Base-by-base conservation (phyloP, 2,797 vertebrate genomes). In the Synaphobranchus kaupii region DNA sequence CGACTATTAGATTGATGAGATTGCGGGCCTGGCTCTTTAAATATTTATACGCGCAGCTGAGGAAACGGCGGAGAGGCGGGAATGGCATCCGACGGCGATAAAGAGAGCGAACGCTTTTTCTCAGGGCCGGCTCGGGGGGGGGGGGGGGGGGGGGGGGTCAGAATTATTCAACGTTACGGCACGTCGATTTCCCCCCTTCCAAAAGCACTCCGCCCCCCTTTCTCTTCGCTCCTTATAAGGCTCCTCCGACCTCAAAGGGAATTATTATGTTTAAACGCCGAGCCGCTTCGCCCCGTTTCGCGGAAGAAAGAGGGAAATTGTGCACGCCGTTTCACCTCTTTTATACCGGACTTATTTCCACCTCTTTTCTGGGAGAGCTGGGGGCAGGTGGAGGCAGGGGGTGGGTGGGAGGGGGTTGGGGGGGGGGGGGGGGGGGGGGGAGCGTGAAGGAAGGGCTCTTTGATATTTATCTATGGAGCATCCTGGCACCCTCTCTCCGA, bases 121-220 rank as follows among this genome's bases (percentile, higher is more conserved):
- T 68, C 94, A 95, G 94, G 39, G 93, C 93, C 93, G 9, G 1
- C 50, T 58, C 17, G 90, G 88, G 87, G 92, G 89, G 63, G 89
- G 71, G 83, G 28, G 54, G 86, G n/a, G 90, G 88, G 87, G 92
- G 89, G 63, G 89, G 71, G 83, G 28, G 54, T n/a, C n/a, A n/a
- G 88, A 89, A 92, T 95, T 94, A 96, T 94, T 94, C 93, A 93
- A 85, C 89, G 92, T 95, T 95, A 93, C 94, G 71, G 93, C 92
- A 90, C 92, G 94, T 95, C 94, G 92, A 90, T 92, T 92, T 89
- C 85, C 50, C 22, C 44, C 91, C 90, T 86, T 91, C 91, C 94
- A 89, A 91, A 93, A 88, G 58, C 90, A 90, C 92, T 39, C 94
- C 95, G 91, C 95, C 96, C 86, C 94, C 93, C 93, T 96, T 95